Percentiles rank a stretch among this genome's conserved stretches.
These are phyloP conservation scores for Tympanuchus pallidicinctus DNA, from an alignment of 2,113 vertebrate species.

Conservation along the genomic window DNA sequence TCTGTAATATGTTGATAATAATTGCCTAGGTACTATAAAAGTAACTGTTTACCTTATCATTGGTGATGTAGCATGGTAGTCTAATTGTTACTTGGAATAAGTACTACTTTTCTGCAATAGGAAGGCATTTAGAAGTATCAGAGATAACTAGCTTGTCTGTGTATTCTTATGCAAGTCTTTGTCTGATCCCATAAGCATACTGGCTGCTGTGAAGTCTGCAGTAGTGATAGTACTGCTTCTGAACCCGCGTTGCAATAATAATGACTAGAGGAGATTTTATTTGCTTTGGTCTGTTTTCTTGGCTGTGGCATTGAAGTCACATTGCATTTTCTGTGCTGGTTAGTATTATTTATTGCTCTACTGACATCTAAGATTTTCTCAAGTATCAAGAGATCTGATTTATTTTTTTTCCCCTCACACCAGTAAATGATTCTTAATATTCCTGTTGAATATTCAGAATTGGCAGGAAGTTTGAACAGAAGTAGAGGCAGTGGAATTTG, in stretches of 20 bases:
- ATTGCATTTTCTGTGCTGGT: neutral
- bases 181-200: constrained; percentile 27
- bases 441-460: neutral
- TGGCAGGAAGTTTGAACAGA: neutral
- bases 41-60: neutral
- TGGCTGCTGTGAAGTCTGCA: neutral
- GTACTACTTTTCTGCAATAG: neutral
- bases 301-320: constrained; percentile 9
- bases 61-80: neutral
- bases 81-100: neutral
- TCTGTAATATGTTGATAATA: neutral
- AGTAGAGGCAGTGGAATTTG: neutral
- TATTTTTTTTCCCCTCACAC: neutral
- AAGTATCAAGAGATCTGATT: neutral
- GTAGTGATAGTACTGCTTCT: neutral
- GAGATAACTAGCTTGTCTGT: neutral
- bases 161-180: constrained; percentile 1
- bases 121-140: neutral
- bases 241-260: neutral
- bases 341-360: constrained; percentile 11
- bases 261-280: neutral
- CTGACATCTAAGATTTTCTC: neutral
- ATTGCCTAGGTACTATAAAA: neutral
- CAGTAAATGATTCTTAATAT: neutral
- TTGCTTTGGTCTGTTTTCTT: constrained; percentile 30